A percentile compares a stretch with the other conserved stretches of the same genome.
phyloP scores from a whole-genome alignment of 1,140 invertebrate genomes.

The Drosophila willistoni region DNA sequence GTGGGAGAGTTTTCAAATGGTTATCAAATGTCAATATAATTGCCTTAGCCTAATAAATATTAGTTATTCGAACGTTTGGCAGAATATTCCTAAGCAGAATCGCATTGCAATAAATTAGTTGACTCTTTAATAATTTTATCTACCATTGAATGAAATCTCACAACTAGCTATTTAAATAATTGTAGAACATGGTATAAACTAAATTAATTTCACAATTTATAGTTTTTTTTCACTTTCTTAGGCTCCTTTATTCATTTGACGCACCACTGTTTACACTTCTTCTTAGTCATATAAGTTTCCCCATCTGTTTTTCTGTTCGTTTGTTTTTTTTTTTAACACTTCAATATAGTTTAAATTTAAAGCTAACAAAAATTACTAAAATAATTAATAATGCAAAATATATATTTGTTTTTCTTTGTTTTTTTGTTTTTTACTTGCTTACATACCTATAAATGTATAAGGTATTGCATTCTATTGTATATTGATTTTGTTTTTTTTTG shows the following conservation, averaged over 20 bases:
- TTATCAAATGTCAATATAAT: conserved; percentile 1
- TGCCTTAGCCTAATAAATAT: background rate
- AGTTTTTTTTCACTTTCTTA: conserved; percentile 23
- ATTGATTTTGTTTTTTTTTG: conserved; percentile 41
- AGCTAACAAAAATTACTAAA: conserved; percentile 51
- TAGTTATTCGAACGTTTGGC: too few relatives aligned
- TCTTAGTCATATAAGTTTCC: conserved; percentile 15
- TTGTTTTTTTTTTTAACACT: conserved; percentile 47
- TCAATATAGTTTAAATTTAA: conserved; percentile 45
- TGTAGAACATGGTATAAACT: background rate
- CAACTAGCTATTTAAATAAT: background rate
- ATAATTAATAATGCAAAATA: conserved; percentile 63
- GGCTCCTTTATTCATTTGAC: conserved; percentile 58
- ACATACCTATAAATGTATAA: conserved; percentile 20
- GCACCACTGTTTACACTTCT: conserved; percentile 50
- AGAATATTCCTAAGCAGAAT: too few relatives aligned
- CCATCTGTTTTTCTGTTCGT: conserved; percentile 34
- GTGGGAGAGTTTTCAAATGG: background rate
- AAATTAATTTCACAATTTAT: background rate
- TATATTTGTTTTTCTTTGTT: conserved; percentile 16
- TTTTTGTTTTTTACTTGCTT: background rate
- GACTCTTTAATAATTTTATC: too few relatives aligned
- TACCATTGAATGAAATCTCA: too few relatives aligned
- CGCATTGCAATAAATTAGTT: too few relatives aligned
- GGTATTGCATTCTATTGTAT: conserved; percentile 39